Percentiles rank a stretch among this genome's conserved stretches.
Conservation (phyloP, 2,888 invertebrate species). For the Luffia ferchaultella region DNA sequence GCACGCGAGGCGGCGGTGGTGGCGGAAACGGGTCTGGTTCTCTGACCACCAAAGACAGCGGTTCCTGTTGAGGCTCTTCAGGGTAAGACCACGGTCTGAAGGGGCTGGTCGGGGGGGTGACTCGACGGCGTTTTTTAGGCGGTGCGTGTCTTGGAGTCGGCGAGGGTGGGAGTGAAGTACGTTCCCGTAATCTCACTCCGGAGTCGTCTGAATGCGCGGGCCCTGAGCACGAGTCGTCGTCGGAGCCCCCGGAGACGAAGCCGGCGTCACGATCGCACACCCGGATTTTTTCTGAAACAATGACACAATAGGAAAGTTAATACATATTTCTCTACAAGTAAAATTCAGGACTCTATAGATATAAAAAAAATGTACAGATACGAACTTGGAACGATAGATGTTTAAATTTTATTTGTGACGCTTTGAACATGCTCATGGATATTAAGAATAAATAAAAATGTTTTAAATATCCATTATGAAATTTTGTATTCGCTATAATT, state of each 20-base stretch:
- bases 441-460: too few relatives aligned
- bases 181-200: constrained; percentile 49
- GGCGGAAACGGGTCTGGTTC: constrained; percentile 35
- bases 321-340: background rate
- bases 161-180: constrained; percentile 35
- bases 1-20: constrained; percentile 52
- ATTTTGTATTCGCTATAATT: too few relatives aligned
- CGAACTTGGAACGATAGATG: too few relatives aligned
- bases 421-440: too few relatives aligned
- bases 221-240: constrained; percentile 67
- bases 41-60: constrained; percentile 62
- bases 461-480: too few relatives aligned
- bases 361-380: background rate
- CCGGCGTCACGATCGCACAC: constrained; percentile 71
- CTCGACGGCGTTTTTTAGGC: constrained; percentile 75
- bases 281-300: constrained; percentile 60
- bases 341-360: background rate
- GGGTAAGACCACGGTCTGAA: constrained; percentile 74
- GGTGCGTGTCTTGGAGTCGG: constrained; percentile 35
- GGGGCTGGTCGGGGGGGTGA: constrained; percentile 49
- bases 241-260: constrained; percentile 78
- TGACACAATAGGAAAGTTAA: too few relatives aligned
- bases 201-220: constrained; percentile 62
- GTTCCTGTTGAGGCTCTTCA: constrained; percentile 70
- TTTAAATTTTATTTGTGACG: too few relatives aligned